Conservation (phyloP, 2,888 invertebrate species). For the Pollenia labialis region DNA sequence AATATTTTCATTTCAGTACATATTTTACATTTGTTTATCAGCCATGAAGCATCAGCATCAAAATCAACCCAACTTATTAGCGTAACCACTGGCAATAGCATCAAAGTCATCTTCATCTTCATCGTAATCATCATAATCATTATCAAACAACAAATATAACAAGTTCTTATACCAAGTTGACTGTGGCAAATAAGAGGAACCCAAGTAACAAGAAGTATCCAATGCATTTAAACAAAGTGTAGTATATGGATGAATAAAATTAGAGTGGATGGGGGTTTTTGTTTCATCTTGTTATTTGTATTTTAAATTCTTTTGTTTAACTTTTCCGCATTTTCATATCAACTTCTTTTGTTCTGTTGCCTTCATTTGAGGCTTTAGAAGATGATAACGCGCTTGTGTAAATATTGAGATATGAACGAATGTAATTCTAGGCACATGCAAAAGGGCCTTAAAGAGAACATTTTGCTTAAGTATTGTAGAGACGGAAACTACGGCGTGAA, state of each 20-base stretch:
- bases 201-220: background rate
- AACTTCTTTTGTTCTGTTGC: constrained; percentile 21
- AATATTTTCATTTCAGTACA: constrained; percentile 14
- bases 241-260: background rate
- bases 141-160: constrained; percentile 25
- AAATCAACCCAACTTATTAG: constrained; percentile 32
- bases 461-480: background rate
- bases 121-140: constrained; percentile 52
- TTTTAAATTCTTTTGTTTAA: constrained; percentile 37
- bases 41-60: constrained; percentile 24
- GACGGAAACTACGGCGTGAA: too few relatives aligned
- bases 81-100: constrained; percentile 2
- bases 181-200: constrained; percentile 9
- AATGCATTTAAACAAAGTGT: constrained; percentile 25
- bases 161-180: background rate
- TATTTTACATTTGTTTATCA: constrained; percentile 50
- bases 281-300: constrained; percentile 35
- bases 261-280: background rate
- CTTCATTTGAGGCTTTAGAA: background rate
- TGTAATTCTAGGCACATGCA: background rate
- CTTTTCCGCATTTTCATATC: constrained; percentile 41
- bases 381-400: constrained; percentile 6
- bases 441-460: background rate
- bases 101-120: constrained; percentile 25
- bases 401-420: background rate